phyloP scores from a whole-genome alignment of 2,113 vertebrate species.

The Cyphomyrus discorhynchus region DNA sequence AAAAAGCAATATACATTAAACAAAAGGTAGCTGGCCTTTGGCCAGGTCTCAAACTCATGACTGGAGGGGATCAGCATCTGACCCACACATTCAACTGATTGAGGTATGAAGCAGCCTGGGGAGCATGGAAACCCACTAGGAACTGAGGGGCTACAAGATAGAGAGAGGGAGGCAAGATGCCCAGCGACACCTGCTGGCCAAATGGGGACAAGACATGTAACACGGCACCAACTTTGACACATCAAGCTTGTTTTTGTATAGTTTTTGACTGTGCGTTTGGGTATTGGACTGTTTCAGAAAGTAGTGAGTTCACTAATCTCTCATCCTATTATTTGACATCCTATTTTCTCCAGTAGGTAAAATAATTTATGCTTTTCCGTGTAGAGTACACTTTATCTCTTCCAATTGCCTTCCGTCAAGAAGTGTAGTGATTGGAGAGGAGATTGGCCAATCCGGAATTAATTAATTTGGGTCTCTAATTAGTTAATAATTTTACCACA shows the following conservation, averaged over 20 bases:
- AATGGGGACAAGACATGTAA: not conserved
- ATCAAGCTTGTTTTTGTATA: not conserved
- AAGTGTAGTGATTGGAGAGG: not conserved
- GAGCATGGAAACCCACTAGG: not conserved
- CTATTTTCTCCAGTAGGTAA: not conserved
- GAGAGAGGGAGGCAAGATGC: not conserved
- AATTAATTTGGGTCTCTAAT: not conserved
- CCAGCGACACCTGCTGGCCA: not conserved
- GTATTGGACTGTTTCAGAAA: not conserved
- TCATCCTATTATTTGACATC: not conserved
- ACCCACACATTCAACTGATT: not conserved
- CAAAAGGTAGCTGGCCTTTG: not conserved
- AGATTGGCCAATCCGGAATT: not conserved
- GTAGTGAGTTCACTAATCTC: not conserved
- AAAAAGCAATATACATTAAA: not conserved
- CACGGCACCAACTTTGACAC: not conserved
- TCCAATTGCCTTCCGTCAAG: not conserved
- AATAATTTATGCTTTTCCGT: not conserved
- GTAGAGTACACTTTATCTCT: not conserved
- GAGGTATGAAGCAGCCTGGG: not conserved
- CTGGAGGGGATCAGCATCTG: not conserved
- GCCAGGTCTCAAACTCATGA: not conserved
- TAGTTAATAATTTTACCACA: not conserved
- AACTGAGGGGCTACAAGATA: not conserved
- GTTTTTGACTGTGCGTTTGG: not conserved